Evolutionary conservation across 2,888 invertebrate genomes (phyloP).

Genomic region (Drosophila paranaensis): DNA sequence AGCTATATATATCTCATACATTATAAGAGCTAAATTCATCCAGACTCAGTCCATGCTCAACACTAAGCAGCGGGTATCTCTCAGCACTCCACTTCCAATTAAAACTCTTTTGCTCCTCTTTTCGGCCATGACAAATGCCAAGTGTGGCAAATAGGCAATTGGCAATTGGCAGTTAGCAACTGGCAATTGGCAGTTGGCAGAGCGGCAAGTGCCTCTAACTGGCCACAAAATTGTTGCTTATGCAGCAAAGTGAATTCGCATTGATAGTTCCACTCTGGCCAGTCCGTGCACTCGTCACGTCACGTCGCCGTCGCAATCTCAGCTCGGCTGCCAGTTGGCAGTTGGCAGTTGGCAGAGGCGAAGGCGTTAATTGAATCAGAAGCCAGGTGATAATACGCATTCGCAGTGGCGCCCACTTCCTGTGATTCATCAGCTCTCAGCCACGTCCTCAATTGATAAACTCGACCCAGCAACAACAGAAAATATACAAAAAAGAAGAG

Average conservation of each 20-base stretch:
- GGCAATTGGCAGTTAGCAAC: neutral
- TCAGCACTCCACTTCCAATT: neutral
- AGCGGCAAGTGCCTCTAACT: conserved; percentile 13
- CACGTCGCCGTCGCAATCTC: neutral
- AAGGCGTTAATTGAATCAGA: conserved; percentile 67
- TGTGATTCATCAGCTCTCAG: conserved; percentile 62
- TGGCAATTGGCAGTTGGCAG: conserved; percentile 1
- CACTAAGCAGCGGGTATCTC: neutral
- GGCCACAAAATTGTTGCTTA: conserved; percentile 54
- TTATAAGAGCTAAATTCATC: no score
- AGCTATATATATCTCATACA: no score
- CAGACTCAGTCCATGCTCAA: no score
- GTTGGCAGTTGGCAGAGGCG: conserved; percentile 30
- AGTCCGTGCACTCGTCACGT: no score
- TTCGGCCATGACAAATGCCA: conserved; percentile 37
- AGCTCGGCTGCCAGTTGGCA: neutral
- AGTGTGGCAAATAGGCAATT: neutral
- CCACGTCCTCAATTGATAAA: conserved; percentile 66
- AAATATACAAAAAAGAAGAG: neutral
- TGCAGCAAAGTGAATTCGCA: conserved; percentile 24
- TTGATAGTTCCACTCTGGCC: conserved; percentile 6
- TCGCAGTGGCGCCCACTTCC: conserved; percentile 43
- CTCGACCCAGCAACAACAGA: conserved; percentile 36
- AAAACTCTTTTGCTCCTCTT: conserved; percentile 4
- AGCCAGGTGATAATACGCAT: conserved; percentile 49